A percentile compares a stretch with the other conserved stretches of the same genome.
Conservation (phyloP, 2,888 invertebrate species). For the Omphaloscelis lunosa region DNA sequence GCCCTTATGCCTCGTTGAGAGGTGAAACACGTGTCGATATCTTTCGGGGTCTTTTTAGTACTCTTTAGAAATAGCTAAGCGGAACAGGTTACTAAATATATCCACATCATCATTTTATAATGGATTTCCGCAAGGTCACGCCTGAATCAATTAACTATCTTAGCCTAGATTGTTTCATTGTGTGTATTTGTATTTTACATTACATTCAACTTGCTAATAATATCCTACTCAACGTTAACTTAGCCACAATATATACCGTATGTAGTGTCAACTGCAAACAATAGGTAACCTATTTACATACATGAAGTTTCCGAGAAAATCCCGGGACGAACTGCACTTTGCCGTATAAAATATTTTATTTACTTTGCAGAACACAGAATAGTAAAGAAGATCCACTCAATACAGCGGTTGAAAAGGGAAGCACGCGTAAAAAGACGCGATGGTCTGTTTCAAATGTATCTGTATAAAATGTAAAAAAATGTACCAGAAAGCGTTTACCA, state of each 20-base stretch:
- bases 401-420: neutral
- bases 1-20: too few relatives aligned
- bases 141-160: too few relatives aligned
- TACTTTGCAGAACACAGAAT: neutral
- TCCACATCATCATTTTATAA: too few relatives aligned
- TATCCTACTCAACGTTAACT: neutral
- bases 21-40: too few relatives aligned
- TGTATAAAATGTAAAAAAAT: neutral
- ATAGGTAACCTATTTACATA: constrained; percentile 1
- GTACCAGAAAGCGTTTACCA: neutral
- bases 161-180: neutral
- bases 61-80: too few relatives aligned
- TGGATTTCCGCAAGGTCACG: too few relatives aligned
- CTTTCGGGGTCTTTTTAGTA: too few relatives aligned
- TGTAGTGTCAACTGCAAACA: constrained; percentile 20
- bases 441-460: neutral
- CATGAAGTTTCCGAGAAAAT: constrained; percentile 37
- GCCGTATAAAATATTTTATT: constrained; percentile 53
- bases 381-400: neutral
- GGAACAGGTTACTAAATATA: too few relatives aligned
- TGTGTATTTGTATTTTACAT: neutral
- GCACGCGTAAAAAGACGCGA: neutral
- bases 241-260: neutral
- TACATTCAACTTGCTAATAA: constrained; percentile 3
- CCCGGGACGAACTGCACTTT: constrained; percentile 41